phyloP scores from a whole-genome alignment of 2,113 vertebrate species.

The Myodes glareolus region DNA sequence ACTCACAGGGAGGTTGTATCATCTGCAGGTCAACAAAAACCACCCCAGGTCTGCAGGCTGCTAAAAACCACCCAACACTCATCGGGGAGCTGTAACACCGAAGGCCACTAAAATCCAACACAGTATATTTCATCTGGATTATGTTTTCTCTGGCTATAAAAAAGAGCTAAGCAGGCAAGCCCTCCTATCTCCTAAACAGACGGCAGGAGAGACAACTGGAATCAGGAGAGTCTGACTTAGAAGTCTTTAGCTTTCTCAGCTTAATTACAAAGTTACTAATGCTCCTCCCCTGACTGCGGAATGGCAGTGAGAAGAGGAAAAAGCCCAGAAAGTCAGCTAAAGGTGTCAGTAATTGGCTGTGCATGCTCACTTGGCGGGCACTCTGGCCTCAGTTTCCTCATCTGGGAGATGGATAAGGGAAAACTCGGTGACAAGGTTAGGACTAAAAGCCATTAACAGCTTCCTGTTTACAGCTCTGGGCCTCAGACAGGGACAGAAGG shows the following conservation, averaged over 20 bases:
- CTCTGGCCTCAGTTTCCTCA: not conserved
- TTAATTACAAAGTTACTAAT: not conserved
- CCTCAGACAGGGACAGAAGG: not conserved
- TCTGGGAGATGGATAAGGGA: not conserved
- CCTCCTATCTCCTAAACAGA: not conserved
- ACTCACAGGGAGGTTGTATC: too few species aligned
- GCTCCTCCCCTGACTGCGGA: not conserved
- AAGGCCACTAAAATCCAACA: not conserved
- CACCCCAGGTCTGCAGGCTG: not conserved
- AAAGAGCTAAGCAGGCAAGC: not conserved
- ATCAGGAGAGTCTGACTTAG: not conserved
- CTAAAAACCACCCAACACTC: not conserved
- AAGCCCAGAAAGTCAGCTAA: not conserved
- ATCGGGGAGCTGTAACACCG: not conserved
- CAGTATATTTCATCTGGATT: not conserved
- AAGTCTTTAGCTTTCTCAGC: not conserved
- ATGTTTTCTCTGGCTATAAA: not conserved
- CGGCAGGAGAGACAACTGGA: not conserved
- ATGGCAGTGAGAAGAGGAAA: not conserved
- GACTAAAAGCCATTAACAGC: not conserved
- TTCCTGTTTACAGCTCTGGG: not conserved
- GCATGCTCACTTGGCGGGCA: not conserved
- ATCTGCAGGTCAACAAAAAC: not conserved
- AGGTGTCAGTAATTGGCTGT: not conserved
- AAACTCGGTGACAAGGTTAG: not conserved